Base-by-base conservation (phyloP, 2,113 vertebrate genomes). In the Agelaius phoeniceus region DNA sequence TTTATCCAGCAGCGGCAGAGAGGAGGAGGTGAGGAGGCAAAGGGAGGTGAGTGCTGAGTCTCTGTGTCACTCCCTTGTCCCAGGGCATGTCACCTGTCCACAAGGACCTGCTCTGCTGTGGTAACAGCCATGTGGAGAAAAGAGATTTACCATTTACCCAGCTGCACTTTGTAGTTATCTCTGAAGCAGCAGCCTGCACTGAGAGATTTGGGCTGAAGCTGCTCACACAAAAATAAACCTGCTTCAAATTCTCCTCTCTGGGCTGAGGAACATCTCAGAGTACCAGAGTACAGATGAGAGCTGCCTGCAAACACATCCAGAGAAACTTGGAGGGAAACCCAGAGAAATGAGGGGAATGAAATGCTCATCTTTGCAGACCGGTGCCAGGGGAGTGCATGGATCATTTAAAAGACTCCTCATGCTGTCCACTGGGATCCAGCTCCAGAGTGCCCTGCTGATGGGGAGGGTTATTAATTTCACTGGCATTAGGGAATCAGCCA, bases 341-440 rank as follows among this genome's bases (percentile, higher is more conserved):
- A 93, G 92, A 88, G 13, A 74, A 84, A 79, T 96, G 67, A 93
- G 74, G 86, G 88, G 68, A 96, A 97, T 86, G 65, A 96, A 96
- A 96, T 94, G 82, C 86, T 72, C 76, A 51, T 84, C 93, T 84
- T 89, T 79, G 58, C 82, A 88, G 89, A 97, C 93, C 95, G 90
- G 62, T 96, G 91, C 37, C 35, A 79, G 92, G 87, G 85, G 52
- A 84, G 72, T 35, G 1, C 6, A 66, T 57, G 84, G 86, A 93
- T 95, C 91, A 88, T 88, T 96, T 93, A 87, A 95, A 89, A 94
- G 87, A 87, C 49, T 26, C 46, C 61, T 90, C 78, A 33, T 63
- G 21, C 81, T 90, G 58, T 73, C 88, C 78, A 21, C 65, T 46
- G 46, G 59, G 63, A 78, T 79, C 68, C 83, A 89, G 73, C 69